Evolutionary conservation across 2,113 vertebrate genomes (phyloP), one percentile per base, ranked within the genome.

Genomic region (Ahaetulla prasina): DNA sequence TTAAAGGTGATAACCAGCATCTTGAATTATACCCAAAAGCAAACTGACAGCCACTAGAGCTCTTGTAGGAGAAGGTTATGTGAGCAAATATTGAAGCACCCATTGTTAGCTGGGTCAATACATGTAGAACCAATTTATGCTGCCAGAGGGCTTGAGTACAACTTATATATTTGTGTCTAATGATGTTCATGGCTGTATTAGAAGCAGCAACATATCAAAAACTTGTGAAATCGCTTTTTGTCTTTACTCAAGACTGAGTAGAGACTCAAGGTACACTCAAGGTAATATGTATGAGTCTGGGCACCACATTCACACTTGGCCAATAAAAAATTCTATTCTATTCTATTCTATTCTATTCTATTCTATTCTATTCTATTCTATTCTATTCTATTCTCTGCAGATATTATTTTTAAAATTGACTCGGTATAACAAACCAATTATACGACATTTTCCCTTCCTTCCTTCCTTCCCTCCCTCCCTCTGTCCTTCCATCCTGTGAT

Each of bases 401-500:
- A 23, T 14, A 95, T n/a, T n/a, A 68, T 92, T 55, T 30, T 92
- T 86, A 22, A 91, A 35, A 92, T 85, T 86, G 47, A 93, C 89
- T 95, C 91, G 95, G 93, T 94, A 95, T 95, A 94, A 93, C 92
- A 92, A 94, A 85, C 25, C 20, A 94, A 52, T 89, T 55, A 47
- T n/a, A 49, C 85, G 20, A 12, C 3, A n/a, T 54, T 95, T 93
- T 20, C 57, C 92, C 8, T 95, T 88, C 87, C 30, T 90, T 89
- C 85, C 93, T 50, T 50, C 89, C 89, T 22, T 20, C 63, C 92
- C 8, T 95, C 87, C 87, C 20, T 90, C 88, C 85, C 94, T 20
- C 92, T 5, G 94, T 89, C 87, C 30, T 90, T 90, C 85, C 94
- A n/a, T 74, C 12, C 10, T 50, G 45, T 47, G 45, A 6, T 47